phyloP scores from a whole-genome alignment of 2,797 vertebrate species.

The Phrynocephalus vlangalii region DNA sequence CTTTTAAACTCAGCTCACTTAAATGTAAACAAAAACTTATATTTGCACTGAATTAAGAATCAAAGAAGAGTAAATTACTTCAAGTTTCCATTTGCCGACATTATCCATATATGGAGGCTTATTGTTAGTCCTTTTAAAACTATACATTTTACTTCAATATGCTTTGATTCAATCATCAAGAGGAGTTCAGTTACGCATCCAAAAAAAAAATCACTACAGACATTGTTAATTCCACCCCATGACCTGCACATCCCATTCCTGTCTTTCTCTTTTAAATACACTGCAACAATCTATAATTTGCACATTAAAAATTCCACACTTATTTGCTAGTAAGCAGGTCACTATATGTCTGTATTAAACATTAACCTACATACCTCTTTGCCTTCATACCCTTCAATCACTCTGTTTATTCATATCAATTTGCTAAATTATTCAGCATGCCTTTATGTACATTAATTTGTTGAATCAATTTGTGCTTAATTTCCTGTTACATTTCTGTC shows the following conservation, averaged over 20 bases:
- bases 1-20: constrained; percentile 41
- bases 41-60: constrained; percentile 25
- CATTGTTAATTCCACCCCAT: background rate
- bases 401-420: constrained; percentile 64
- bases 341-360: constrained; percentile 58
- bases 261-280: background rate
- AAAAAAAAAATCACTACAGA: background rate
- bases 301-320: constrained; percentile 46
- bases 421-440: constrained; percentile 69
- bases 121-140: constrained; percentile 26
- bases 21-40: constrained; percentile 12
- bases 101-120: constrained; percentile 11
- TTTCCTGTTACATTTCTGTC: constrained; percentile 63
- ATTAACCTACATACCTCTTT: constrained; percentile 57
- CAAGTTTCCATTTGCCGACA: background rate
- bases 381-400: constrained; percentile 50
- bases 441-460: constrained; percentile 66
- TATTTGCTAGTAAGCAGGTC: constrained; percentile 43
- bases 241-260: constrained; percentile 22
- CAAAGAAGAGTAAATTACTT: constrained; percentile 26
- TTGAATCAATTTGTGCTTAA: constrained; percentile 68
- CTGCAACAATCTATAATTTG: constrained; percentile 33
- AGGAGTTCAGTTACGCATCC: constrained; percentile 7
- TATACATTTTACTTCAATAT: background rate
- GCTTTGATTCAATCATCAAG: constrained; percentile 1